phyloP scores from a whole-genome alignment of 2,888 invertebrate genomes.

The Drosophila leonis region DNA sequence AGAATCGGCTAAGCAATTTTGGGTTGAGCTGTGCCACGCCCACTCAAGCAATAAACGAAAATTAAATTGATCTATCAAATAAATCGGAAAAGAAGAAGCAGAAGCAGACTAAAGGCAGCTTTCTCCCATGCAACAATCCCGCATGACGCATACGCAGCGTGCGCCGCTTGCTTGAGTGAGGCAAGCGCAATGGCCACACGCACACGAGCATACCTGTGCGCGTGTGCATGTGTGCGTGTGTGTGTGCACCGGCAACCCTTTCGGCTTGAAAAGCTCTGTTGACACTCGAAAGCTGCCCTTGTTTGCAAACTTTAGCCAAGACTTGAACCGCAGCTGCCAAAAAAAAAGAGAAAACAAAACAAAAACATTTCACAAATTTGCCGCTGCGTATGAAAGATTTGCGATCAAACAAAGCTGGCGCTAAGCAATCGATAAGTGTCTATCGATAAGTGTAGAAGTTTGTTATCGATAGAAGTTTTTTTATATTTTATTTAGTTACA shows the following conservation, averaged over 20 bases:
- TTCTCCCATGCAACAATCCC: not conserved
- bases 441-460: not conserved
- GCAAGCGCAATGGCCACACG: constrained; percentile 47
- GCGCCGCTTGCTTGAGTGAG: constrained; percentile 11
- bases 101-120: not conserved
- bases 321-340: constrained; percentile 62
- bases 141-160: constrained; percentile 70
- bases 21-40: constrained; percentile 5
- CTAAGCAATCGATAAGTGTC: not conserved
- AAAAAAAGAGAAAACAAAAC: not conserved
- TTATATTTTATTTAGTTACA: not conserved
- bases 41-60: constrained; percentile 24
- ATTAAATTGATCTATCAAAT: constrained; percentile 63
- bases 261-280: constrained; percentile 45
- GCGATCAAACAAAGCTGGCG: constrained; percentile 23
- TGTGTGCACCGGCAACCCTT: constrained; percentile 51
- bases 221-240: constrained; percentile 11
- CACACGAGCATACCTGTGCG: not conserved
- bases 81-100: constrained; percentile 33
- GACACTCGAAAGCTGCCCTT: constrained; percentile 67
- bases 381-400: constrained; percentile 36
- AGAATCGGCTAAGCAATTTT: constrained; percentile 16
- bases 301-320: constrained; percentile 69
- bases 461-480: not conserved
- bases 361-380: constrained; percentile 33